Conservation (phyloP, 1,140 invertebrate species). For the Notospermus geniculatus region DNA sequence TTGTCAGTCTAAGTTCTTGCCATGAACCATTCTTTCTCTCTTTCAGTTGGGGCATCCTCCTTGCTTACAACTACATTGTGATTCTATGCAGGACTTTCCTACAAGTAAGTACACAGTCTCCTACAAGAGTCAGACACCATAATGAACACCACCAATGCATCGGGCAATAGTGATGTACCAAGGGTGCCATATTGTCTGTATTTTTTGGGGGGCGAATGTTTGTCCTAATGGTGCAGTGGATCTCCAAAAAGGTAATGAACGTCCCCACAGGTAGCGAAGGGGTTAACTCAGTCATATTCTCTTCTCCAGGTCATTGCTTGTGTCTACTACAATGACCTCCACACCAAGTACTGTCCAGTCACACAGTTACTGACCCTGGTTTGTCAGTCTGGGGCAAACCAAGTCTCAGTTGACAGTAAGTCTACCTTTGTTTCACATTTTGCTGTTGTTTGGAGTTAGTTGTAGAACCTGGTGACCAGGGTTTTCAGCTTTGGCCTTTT, state of each 20-base stretch:
- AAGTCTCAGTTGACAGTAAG: conserved; percentile 9
- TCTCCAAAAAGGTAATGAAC: no score
- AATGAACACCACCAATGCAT: no score
- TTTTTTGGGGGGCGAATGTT: no score
- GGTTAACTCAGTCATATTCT: conserved; percentile 14
- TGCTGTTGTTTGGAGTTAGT: no score
- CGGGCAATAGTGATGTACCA: no score
- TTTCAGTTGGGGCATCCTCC: conserved; percentile 83
- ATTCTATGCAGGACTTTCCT: conserved; percentile 78
- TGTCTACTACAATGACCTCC: conserved; percentile 70
- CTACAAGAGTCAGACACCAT: no score
- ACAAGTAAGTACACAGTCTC: conserved; percentile 52
- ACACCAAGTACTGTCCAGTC: conserved; percentile 76
- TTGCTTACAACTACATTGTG: conserved; percentile 86
- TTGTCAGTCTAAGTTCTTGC: not conserved
- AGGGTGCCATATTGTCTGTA: no score
- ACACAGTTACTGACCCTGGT: conserved; percentile 87
- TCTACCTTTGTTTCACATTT: conserved; percentile 57
- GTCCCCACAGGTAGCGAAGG: no score
- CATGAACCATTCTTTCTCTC: conserved; percentile 24
- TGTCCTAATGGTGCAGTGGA: no score
- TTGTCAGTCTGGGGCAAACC: conserved; percentile 61
- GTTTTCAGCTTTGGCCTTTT: no score
- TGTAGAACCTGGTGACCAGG: no score
- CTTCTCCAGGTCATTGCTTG: conserved; percentile 79